These are phyloP conservation scores for Volucella inflata DNA, from an alignment of 2,888 invertebrate genomes.

Conservation along the genomic window DNA sequence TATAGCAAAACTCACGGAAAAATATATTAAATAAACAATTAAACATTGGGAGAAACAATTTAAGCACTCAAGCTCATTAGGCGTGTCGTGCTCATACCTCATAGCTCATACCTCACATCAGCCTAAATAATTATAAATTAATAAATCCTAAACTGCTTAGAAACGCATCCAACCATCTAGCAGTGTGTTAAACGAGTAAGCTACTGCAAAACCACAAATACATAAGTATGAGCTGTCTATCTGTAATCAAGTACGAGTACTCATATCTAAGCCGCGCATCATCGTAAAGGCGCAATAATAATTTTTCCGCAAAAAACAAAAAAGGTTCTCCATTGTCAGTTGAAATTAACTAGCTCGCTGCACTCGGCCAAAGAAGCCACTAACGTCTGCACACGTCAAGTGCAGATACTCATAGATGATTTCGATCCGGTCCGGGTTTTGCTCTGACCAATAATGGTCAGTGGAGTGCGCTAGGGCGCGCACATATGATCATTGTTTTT, in stretches of 20 bases:
- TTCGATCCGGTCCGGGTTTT: constrained; percentile 48
- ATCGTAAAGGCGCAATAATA: constrained; percentile 55
- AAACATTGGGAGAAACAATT: constrained; percentile 73
- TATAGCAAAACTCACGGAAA: constrained; percentile 45
- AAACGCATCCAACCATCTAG: constrained; percentile 66
- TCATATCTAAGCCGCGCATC: constrained; percentile 13
- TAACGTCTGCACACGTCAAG: constrained; percentile 19
- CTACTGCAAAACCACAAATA: constrained; percentile 30
- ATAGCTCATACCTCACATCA: constrained; percentile 25
- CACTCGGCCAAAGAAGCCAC: constrained; percentile 49
- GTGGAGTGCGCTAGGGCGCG: constrained; percentile 57
- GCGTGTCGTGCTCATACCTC: constrained; percentile 71
- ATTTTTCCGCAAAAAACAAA: constrained; percentile 47
- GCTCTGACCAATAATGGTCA: constrained; percentile 68
- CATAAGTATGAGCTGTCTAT: constrained; percentile 5
- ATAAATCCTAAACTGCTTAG: constrained; percentile 71
- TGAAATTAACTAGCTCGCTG: constrained; percentile 63
- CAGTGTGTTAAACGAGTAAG: constrained; percentile 60
- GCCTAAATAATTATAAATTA: constrained; percentile 71
- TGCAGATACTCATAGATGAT: constrained; percentile 48
- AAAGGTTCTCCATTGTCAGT: constrained; percentile 59
- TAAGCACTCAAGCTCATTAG: constrained; percentile 68
- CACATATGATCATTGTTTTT: constrained; percentile 61
- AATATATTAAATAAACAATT: constrained; percentile 71
- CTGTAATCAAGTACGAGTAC: constrained; percentile 13